Percentiles rank a stretch among this genome's conserved stretches.
Conservation (phyloP, 2,797 vertebrate species). For the Pelobates cultripes region DNA sequence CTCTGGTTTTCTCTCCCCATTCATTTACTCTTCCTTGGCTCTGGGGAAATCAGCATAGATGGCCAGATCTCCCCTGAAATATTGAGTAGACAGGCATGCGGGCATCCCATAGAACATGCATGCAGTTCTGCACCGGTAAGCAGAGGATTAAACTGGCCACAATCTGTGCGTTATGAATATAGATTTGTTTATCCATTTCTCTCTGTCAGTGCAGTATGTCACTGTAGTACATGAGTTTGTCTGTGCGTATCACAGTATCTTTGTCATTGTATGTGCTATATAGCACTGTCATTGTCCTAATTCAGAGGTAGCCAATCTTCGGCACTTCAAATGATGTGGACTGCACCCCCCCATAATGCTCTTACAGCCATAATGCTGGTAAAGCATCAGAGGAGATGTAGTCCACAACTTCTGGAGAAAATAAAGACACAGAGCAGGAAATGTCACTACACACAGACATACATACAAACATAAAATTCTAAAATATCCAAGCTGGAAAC, state of each 20-base stretch:
- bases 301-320: too few relatives aligned
- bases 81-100: slow-evolving; percentile 10
- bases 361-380: too few relatives aligned
- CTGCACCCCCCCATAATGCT: too few relatives aligned
- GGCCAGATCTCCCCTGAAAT: slow-evolving; percentile 10
- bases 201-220: neutral
- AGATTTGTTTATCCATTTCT: slow-evolving; percentile 18
- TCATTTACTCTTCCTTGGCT: neutral
- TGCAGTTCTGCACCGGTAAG: slow-evolving; percentile 13
- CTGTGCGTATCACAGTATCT: neutral
- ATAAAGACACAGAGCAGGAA: too few relatives aligned
- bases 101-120: slow-evolving; percentile 13
- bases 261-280: too few relatives aligned
- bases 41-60: slow-evolving; percentile 33
- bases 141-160: slow-evolving; percentile 19
- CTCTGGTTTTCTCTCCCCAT: slow-evolving; percentile 1
- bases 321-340: too few relatives aligned
- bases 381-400: too few relatives aligned
- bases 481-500: too few relatives aligned
- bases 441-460: too few relatives aligned
- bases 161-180: slow-evolving; percentile 22
- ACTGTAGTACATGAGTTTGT: neutral
- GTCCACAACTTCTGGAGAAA: too few relatives aligned
- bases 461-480: too few relatives aligned
- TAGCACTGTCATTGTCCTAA: too few relatives aligned